phyloP scores from a whole-genome alignment of 2,797 vertebrate species.

The Philypnodon macrostomus region DNA sequence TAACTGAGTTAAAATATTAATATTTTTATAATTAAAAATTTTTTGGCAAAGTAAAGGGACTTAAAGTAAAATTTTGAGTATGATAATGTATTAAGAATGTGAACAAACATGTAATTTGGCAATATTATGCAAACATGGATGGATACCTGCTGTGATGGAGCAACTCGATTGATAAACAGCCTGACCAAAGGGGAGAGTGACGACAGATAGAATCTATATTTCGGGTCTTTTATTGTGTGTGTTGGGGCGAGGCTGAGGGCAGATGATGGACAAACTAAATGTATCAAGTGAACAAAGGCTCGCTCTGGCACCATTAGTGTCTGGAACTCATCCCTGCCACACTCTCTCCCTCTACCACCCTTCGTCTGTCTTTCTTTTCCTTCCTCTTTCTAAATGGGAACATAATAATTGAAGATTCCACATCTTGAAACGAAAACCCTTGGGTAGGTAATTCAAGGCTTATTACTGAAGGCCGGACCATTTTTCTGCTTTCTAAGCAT shows the following conservation, averaged over 20 bases:
- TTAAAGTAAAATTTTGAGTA: slow-evolving; percentile 3
- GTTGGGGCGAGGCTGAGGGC: slow-evolving; percentile 63
- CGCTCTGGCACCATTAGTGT: slow-evolving; percentile 77
- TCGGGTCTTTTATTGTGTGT: slow-evolving; percentile 76
- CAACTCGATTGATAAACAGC: slow-evolving; percentile 51
- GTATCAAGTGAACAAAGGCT: slow-evolving; percentile 80
- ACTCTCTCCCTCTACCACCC: slow-evolving; percentile 46
- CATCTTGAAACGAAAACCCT: slow-evolving; percentile 85
- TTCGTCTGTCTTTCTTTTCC: slow-evolving; percentile 61
- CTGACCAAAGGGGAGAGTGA: slow-evolving; percentile 22
- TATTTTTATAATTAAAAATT: too few species aligned
- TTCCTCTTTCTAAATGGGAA: slow-evolving; percentile 79
- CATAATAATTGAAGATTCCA: slow-evolving; percentile 85
- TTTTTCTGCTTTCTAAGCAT: slow-evolving; percentile 85
- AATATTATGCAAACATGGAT: slow-evolving; percentile 16
- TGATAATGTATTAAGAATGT: too few species aligned
- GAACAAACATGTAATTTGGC: too few species aligned
- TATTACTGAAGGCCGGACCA: slow-evolving; percentile 80
- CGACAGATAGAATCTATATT: slow-evolving; percentile 72
- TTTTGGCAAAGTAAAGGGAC: too few species aligned
- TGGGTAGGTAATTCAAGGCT: slow-evolving; percentile 84
- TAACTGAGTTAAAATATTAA: too few species aligned
- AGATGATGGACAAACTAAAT: slow-evolving; percentile 76
- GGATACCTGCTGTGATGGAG: slow-evolving; percentile 40
- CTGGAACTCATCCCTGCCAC: slow-evolving; percentile 65